Base-by-base conservation (phyloP, 2,797 vertebrate genomes). In the Luscinia luscinia region DNA sequence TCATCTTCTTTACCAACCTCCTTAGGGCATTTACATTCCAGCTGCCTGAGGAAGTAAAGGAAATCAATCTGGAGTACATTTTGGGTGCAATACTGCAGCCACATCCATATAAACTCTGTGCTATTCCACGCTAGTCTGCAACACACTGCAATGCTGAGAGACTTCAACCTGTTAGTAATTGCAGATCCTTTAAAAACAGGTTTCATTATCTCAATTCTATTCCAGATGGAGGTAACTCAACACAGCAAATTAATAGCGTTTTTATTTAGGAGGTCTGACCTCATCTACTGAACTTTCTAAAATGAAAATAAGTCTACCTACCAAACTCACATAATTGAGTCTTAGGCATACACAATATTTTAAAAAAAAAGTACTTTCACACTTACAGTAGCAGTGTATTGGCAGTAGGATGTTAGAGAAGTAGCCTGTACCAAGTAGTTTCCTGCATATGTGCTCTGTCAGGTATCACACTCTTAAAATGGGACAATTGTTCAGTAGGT, bases 61-160 rank as follows among this genome's bases (percentile, higher is more conserved):
- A 96, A 63, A 88, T 95, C 66, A 89, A 68, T 23, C 3, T 66
- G 9, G 80, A 94, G 19, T 98, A 98, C 57, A 91, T 98, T 91
- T 58, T 95, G 4, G 98, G 98, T 52, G 38, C 98, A 34, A 98
- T 98, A 23, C 73, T 98, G 38, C 96, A 98, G 30, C 98, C 99
- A 2, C 76, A 97, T 26, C 97, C 96, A 12, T 98, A 98, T 41
- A 61, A 96, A 73, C 93, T 99, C 91, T 92, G 96, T 0, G 98
- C 98, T 51, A 58, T 96, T 51, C 90, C 95, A 43, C 97, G 97
- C 32, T 97, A 95, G 57, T 48, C 76, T 88, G 73, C 36, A 34
- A 55, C 40, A 45, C 4, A 5, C 34, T 28, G 40, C 16, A 62
- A 4, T 13, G 38, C 36, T 51, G 17, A 48, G 28, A 70, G 9